These are phyloP conservation scores for Helicoverpa zea DNA, from an alignment of 1,140 invertebrate species.

Conservation along the genomic window DNA sequence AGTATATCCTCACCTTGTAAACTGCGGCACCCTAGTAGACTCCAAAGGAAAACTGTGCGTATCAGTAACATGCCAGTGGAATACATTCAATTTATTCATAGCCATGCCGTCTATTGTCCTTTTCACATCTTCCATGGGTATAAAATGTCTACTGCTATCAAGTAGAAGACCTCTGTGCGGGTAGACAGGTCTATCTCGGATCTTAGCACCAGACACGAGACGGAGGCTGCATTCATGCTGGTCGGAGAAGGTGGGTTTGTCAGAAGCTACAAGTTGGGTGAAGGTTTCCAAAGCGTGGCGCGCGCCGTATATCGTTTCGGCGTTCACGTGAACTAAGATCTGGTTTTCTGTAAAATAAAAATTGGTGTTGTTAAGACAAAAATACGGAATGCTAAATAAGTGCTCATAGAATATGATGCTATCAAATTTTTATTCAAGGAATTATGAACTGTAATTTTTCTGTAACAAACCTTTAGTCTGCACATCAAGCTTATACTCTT, in stretches of 20 bases:
- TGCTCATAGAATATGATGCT: too few relatives aligned
- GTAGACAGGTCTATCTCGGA: conserved; percentile 91
- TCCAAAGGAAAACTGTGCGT: conserved; percentile 95
- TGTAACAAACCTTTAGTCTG: conserved; percentile 84
- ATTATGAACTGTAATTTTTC: too few relatives aligned
- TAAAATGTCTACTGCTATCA: conserved; percentile 93
- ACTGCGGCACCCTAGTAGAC: conserved; percentile 90
- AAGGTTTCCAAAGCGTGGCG: conserved; percentile 93
- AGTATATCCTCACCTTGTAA: conserved; percentile 87
- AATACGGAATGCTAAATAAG: too few relatives aligned
- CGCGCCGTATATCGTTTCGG: conserved; percentile 91
- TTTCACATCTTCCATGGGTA: conserved; percentile 89
- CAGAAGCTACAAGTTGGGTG: conserved; percentile 89
- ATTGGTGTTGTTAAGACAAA: too few relatives aligned
- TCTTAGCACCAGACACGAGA: conserved; percentile 75
- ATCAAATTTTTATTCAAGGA: too few relatives aligned
- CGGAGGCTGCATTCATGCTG: conserved; percentile 68
- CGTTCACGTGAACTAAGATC: conserved; percentile 88
- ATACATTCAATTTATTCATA: conserved; percentile 93
- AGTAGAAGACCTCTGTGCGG: conserved; percentile 91
- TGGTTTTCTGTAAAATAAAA: conserved; percentile 75
- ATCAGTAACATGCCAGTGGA: conserved; percentile 96
- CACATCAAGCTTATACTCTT: conserved; percentile 89
- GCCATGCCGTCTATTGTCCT: conserved; percentile 93
- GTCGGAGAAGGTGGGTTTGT: conserved; percentile 64